These are phyloP conservation scores for Subacronicta megacephala DNA, from an alignment of 2,888 invertebrate genomes.

Conservation along the genomic window DNA sequence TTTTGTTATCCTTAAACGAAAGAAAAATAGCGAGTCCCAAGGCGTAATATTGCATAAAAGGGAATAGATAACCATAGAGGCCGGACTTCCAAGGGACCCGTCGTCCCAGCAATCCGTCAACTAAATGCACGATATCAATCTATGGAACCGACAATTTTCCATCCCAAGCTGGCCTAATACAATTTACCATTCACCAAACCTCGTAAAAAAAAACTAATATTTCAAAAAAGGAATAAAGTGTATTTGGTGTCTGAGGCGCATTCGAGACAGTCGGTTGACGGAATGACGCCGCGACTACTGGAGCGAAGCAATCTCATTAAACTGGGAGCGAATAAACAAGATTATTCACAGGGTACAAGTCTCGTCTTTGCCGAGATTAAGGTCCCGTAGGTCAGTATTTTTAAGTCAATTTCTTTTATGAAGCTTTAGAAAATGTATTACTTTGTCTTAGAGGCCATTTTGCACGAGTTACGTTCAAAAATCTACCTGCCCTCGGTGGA, in stretches of 20 bases:
- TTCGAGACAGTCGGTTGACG: constrained; percentile 39
- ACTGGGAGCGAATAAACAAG: constrained; percentile 67
- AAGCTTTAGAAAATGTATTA: constrained; percentile 49
- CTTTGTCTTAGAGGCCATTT: constrained; percentile 51
- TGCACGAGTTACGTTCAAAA: constrained; percentile 45
- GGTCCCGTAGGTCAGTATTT: constrained; percentile 58
- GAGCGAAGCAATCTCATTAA: constrained; percentile 68
- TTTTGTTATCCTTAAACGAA: neutral
- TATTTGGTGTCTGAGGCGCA: constrained; percentile 33
- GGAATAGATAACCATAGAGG: constrained; percentile 28
- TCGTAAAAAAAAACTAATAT: constrained; percentile 31
- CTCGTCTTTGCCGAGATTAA: constrained; percentile 59
- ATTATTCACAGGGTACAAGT: constrained; percentile 62
- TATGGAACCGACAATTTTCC: constrained; percentile 26
- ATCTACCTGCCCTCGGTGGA: constrained; percentile 35
- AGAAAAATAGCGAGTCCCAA: constrained; percentile 18
- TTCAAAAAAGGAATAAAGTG: constrained; percentile 45
- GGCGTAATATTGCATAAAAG: constrained; percentile 19
- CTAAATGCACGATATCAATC: constrained; percentile 47
- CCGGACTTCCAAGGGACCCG: constrained; percentile 11
- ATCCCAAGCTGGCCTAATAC: constrained; percentile 23
- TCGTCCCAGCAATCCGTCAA: constrained; percentile 30
- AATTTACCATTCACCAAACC: constrained; percentile 25
- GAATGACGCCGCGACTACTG: constrained; percentile 46
- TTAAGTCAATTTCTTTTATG: constrained; percentile 65